Evolutionary conservation across 2,797 vertebrate species (phyloP), one percentile per base, ranked within the genome.

Genomic region (Silurus lanzhouensis): DNA sequence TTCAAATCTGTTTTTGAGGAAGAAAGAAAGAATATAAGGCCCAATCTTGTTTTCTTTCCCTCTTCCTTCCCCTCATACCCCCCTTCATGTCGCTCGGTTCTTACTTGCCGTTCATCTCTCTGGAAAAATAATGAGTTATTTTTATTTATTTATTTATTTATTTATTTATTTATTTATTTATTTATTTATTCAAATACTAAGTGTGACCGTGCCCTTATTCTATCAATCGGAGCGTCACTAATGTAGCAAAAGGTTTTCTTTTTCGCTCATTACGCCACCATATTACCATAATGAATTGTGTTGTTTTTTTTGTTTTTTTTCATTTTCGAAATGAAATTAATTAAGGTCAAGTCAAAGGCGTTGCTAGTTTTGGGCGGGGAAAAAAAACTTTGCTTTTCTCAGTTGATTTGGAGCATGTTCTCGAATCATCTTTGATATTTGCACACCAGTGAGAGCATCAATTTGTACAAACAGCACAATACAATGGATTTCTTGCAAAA

Each of bases 1-100:
- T 96, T 96, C 95, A 95, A 94, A 94, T 92, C 92, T 92, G 91
- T 90, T 91, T 93, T 88, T 89, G 88, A 89, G 79, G 83, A 82
- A 88, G 87, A 89, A 87, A 92, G 25, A 57, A 72, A 48, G 22
- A 25, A 58, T 57, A 7, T 12, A 58, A 81, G 86, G 88, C 88
- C 77, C 81, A 66, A 7, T 89, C 92, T 38, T 38, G 38, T 52
- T 52, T 52, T 90, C 85, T 89, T 91, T 87, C 88, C 88, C 86
- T 91, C 85, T 85, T 83, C 68, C 77, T 89, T 72, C 76, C 25
- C 55, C 13, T 61, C 52, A 4, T 82, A 67, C 25, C 25, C 44
- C 14, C 5, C 63, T 79, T 46, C 31, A 61, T 64, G 85, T 9
- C 58, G 55, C 70, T 74, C 61, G 78, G 67, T 58, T 57, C 22